Conservation (phyloP, 1,140 invertebrate species). For the Heterodera schachtii region DNA sequence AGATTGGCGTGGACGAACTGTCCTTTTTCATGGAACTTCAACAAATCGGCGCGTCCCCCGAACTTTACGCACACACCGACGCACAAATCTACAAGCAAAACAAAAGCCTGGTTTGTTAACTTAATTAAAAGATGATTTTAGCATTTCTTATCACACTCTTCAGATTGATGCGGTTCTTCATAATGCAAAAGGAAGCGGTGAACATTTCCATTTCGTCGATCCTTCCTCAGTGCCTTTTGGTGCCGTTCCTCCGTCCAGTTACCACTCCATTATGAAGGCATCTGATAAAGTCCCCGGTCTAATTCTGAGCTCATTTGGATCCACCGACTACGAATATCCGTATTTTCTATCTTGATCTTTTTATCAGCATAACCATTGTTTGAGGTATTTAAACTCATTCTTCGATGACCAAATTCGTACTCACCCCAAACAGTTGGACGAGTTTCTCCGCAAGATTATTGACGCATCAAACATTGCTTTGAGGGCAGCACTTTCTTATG, state of each 20-base stretch:
- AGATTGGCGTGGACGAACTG: slow-evolving; percentile 38
- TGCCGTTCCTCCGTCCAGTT: slow-evolving; percentile 50
- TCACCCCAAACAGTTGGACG: neutral
- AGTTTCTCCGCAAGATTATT: slow-evolving; percentile 33
- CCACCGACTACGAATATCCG: slow-evolving; percentile 37
- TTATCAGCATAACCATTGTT: neutral
- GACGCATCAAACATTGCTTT: slow-evolving; percentile 37
- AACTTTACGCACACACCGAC: slow-evolving; percentile 49
- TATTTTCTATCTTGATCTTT: slow-evolving; percentile 18
- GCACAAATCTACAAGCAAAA: slow-evolving; percentile 36
- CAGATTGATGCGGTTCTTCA: slow-evolving; percentile 25
- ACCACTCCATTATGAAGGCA: slow-evolving; percentile 49
- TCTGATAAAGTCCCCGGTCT: slow-evolving; percentile 42
- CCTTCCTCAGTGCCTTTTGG: neutral
- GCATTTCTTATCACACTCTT: slow-evolving; percentile 1
- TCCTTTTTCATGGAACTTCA: slow-evolving; percentile 45
- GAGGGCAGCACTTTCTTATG: slow-evolving; percentile 34
- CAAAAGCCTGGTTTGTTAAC: slow-evolving; percentile 25
- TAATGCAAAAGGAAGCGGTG: slow-evolving; percentile 13
- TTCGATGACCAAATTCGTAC: slow-evolving; percentile 29
- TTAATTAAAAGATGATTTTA: slow-evolving; percentile 15
- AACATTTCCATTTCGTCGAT: slow-evolving; percentile 28
- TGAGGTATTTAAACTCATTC: slow-evolving; percentile 38
- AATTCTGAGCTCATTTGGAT: slow-evolving; percentile 42
- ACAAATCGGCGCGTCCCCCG: slow-evolving; percentile 34